Evolutionary conservation across 2,797 vertebrate species (phyloP).

Genomic region (Synanceia verrucosa): DNA sequence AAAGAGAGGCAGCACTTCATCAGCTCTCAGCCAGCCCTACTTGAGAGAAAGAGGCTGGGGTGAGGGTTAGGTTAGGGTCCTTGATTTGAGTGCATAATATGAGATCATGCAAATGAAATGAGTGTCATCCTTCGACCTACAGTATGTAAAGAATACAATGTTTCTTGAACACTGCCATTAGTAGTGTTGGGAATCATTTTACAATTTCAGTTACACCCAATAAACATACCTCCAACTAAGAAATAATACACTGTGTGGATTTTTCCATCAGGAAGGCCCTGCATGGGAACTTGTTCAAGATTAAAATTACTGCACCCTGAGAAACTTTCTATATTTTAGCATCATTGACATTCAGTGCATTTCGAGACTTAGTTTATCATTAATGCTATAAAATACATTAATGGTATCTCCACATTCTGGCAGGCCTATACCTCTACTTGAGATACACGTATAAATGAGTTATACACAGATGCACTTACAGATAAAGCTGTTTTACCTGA

Average conservation of each 20-base stretch:
- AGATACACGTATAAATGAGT: background rate
- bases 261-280: background rate
- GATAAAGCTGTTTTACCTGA: background rate
- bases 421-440: background rate
- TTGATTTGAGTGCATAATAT: constrained; percentile 44
- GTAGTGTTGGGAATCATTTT: background rate
- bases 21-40: constrained; percentile 50
- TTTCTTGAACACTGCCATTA: background rate
- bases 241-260: background rate
- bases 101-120: constrained; percentile 35
- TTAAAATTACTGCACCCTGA: background rate
- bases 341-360: background rate
- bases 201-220: background rate
- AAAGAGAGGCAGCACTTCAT: constrained; percentile 65
- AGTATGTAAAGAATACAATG: constrained; percentile 18
- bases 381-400: background rate
- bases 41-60: constrained; percentile 38
- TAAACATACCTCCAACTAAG: background rate
- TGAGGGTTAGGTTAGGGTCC: constrained; percentile 35
- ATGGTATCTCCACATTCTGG: background rate
- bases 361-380: background rate
- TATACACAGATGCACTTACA: background rate
- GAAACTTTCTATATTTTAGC: background rate
- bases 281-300: background rate
- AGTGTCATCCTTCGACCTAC: constrained; percentile 7